Conservation (phyloP, 64 coral and sea anemone species). For the Dendronephthya gigantea region DNA sequence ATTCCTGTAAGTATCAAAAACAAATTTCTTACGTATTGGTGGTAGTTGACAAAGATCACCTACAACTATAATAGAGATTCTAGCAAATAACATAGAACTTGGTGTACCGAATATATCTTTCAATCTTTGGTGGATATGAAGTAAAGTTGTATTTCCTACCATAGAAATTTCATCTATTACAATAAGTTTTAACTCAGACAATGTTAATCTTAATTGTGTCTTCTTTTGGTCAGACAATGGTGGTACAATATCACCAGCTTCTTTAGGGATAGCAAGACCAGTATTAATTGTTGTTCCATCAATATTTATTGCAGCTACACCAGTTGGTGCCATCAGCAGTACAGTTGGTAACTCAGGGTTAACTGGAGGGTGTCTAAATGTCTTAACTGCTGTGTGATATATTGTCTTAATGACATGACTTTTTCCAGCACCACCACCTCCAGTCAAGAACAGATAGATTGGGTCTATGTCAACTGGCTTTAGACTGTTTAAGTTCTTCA, state of each 20-base stretch:
- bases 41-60: too few species aligned
- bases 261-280: conserved; percentile 43
- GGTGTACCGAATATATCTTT: conserved; percentile 49
- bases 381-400: too few species aligned
- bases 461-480: too few species aligned
- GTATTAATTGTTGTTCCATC: conserved; percentile 44
- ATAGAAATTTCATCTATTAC: conserved; percentile 55
- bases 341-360: conserved; percentile 38
- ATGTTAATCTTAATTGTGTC: conserved; percentile 44
- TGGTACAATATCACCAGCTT: conserved; percentile 33
- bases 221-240: conserved; percentile 42
- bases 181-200: conserved; percentile 40
- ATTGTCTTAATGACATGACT: too few species aligned
- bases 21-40: conserved; percentile 9
- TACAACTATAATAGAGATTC: conserved; percentile 30
- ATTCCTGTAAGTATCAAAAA: conserved; percentile 30
- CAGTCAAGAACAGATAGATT: too few species aligned
- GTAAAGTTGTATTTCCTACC: conserved; percentile 38
- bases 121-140: conserved; percentile 50
- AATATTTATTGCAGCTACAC: conserved; percentile 50
- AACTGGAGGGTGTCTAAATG: conserved; percentile 4
- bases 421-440: too few species aligned
- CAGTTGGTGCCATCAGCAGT: conserved; percentile 37
- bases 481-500: neutral
- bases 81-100: conserved; percentile 42